Percentiles rank a stretch among this genome's conserved stretches.
Evolutionary conservation across 2,888 invertebrate species (phyloP).

Genomic region (Drosophila niveifrons): DNA sequence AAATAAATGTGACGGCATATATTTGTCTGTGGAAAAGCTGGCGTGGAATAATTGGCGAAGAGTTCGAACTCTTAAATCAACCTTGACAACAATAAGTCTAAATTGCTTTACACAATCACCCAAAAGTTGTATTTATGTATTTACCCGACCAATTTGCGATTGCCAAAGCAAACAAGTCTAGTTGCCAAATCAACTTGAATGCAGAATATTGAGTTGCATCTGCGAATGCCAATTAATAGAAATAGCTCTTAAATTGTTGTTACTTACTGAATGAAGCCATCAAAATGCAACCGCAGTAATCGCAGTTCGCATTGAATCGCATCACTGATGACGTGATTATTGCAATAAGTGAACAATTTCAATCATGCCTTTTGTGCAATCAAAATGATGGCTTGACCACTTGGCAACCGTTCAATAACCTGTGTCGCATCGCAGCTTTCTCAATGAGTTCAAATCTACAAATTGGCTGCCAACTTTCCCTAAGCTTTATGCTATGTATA

Average conservation of each 20-base stretch:
- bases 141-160: neutral
- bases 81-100: slow-evolving; percentile 53
- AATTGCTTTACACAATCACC: slow-evolving; percentile 39
- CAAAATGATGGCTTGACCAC: slow-evolving; percentile 4
- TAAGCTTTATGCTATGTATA: neutral
- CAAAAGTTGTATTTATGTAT: slow-evolving; percentile 11
- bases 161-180: neutral
- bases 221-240: neutral
- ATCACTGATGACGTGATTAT: slow-evolving; percentile 49
- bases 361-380: slow-evolving; percentile 63
- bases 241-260: slow-evolving; percentile 5
- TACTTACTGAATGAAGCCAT: slow-evolving; percentile 39
- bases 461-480: slow-evolving; percentile 42
- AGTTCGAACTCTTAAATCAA: slow-evolving; percentile 28
- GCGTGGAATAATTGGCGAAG: slow-evolving; percentile 25
- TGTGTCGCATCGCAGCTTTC: slow-evolving; percentile 33
- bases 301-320: slow-evolving; percentile 30
- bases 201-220: neutral
- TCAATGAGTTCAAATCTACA: slow-evolving; percentile 25
- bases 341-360: slow-evolving; percentile 57
- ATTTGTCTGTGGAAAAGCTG: slow-evolving; percentile 42
- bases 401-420: slow-evolving; percentile 51
- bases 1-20: slow-evolving; percentile 27
- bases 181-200: neutral
- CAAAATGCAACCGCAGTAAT: slow-evolving; percentile 13